Evolutionary conservation across 2,113 vertebrate genomes (phyloP).

Genomic region (Picathartes gymnocephalus): DNA sequence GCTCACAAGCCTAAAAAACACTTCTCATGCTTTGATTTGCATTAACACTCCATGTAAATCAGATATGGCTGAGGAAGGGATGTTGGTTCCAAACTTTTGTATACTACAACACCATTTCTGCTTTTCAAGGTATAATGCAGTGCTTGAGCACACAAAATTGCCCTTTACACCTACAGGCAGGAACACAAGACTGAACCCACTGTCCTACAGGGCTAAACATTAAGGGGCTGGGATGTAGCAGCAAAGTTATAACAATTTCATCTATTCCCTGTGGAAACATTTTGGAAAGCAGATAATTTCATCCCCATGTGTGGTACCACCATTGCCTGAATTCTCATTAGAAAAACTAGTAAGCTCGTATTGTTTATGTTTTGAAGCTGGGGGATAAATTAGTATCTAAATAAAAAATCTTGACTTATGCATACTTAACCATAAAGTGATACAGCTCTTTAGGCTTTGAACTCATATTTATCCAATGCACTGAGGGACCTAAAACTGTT

Average conservation of each 20-base stretch:
- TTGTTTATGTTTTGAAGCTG: not conserved
- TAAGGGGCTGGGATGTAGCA: not conserved
- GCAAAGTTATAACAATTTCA: not conserved
- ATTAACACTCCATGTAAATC: not conserved
- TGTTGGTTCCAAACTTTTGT: not conserved
- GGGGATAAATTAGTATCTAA: not conserved
- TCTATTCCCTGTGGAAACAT: not conserved
- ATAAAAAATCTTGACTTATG: not conserved
- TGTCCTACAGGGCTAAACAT: accelerated
- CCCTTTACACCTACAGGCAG: not conserved
- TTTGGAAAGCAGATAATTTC: not conserved
- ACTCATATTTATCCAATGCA: not conserved
- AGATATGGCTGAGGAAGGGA: not conserved
- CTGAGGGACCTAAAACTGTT: not conserved
- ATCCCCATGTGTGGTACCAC: accelerated
- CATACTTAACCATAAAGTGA: not conserved
- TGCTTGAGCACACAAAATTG: not conserved
- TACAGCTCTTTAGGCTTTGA: not conserved
- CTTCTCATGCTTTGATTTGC: not conserved
- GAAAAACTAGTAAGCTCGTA: not conserved
- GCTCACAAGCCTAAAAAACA: not conserved
- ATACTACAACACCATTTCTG: accelerated
- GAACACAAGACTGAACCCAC: not conserved
- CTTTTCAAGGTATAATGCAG: not conserved
- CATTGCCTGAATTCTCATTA: not conserved